phyloP scores from a whole-genome alignment of 2,113 vertebrate species.

The Formicarius rufipectus region DNA sequence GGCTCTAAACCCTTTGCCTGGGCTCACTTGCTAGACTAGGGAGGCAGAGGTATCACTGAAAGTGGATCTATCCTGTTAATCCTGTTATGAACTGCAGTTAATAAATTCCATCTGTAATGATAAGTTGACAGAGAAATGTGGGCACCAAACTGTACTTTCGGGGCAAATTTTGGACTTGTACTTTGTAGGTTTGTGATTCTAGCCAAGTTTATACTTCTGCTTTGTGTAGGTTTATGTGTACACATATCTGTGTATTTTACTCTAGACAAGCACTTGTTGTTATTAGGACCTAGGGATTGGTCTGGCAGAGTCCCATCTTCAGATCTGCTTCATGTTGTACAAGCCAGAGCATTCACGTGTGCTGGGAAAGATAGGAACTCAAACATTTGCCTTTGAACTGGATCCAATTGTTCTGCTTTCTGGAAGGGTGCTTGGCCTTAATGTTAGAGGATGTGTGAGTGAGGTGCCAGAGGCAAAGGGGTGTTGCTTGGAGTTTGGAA shows the following conservation, averaged over 20 bases:
- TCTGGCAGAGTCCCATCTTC: not conserved
- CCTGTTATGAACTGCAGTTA: not conserved
- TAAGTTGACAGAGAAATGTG: not conserved
- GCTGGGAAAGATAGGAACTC: fast-evolving
- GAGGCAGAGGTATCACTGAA: not conserved
- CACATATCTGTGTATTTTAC: fast-evolving
- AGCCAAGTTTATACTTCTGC: not conserved
- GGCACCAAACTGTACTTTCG: not conserved
- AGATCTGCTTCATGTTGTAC: not conserved
- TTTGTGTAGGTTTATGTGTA: not conserved
- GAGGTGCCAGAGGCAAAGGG: not conserved
- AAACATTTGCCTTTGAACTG: not conserved
- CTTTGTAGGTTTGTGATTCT: not conserved
- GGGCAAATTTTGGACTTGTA: not conserved
- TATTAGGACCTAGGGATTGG: not conserved
- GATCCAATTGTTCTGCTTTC: not conserved
- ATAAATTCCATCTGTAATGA: not conserved
- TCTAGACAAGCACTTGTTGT: not conserved
- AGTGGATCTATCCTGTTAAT: not conserved
- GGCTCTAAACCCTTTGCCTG: not conserved
- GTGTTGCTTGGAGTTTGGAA: not conserved
- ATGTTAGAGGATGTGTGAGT: not conserved
- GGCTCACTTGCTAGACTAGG: not conserved
- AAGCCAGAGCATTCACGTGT: not conserved
- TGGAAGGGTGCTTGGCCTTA: not conserved